Conservation (phyloP, 2,797 vertebrate genomes). For the Brotula barbata region DNA sequence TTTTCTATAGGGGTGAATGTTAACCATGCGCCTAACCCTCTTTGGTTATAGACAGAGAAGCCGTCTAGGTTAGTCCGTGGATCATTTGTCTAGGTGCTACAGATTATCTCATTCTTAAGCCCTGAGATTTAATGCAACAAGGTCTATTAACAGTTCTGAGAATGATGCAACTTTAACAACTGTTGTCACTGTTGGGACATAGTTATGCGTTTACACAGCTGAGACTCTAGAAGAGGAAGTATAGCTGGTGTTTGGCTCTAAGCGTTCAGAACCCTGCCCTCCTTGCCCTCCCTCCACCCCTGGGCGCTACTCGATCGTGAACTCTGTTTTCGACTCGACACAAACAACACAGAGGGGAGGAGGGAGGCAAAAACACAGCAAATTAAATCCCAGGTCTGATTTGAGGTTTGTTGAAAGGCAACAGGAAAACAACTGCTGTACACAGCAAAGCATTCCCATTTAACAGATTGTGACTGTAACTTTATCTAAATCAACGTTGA, state of each 20-base stretch:
- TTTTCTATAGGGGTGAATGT: no score
- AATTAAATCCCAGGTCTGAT: constrained; percentile 30
- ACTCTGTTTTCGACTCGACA: constrained; percentile 30
- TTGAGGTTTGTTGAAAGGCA: constrained; percentile 40
- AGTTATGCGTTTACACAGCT: constrained; percentile 34
- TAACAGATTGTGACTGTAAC: no score
- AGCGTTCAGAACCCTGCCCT: constrained; percentile 16
- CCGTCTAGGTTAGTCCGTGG: no score
- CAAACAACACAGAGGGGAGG: constrained; percentile 26
- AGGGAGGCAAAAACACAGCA: constrained; percentile 25
- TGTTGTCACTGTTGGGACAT: constrained; percentile 26
- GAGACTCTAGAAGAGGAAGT: constrained; percentile 41
- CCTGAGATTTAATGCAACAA: constrained; percentile 22
- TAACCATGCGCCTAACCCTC: no score
- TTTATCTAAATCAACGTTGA: no score
- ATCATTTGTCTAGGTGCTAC: no score
- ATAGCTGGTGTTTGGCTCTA: background rate
- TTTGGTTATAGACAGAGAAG: no score
- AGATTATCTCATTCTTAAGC: constrained; percentile 28
- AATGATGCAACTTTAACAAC: constrained; percentile 31
- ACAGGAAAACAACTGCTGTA: constrained; percentile 30
- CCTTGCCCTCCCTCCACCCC: background rate
- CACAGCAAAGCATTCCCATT: background rate
- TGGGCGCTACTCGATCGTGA: constrained; percentile 3
- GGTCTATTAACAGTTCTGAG: constrained; percentile 27